Conservation (phyloP, 2,113 vertebrate species). For the Marmota flaviventris region DNA sequence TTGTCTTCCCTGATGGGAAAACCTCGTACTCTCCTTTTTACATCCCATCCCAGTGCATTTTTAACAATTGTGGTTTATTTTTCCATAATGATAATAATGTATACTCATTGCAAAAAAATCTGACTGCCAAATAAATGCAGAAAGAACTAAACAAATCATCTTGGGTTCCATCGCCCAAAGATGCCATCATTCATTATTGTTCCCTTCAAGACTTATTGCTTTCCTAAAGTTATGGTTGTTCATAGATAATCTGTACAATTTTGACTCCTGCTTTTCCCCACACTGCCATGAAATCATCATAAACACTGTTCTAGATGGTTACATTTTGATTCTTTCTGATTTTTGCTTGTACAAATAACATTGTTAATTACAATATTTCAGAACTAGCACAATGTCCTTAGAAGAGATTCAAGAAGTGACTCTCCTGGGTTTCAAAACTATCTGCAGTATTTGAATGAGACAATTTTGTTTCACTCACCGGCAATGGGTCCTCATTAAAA, state of each 20-base stretch:
- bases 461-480: not conserved
- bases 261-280: not conserved
- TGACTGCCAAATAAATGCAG: not conserved
- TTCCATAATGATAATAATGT: not conserved
- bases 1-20: not conserved
- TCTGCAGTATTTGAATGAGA: not conserved
- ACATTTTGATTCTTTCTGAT: conserved; percentile 29
- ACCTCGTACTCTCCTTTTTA: not conserved
- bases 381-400: not conserved
- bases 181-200: not conserved
- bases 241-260: not conserved
- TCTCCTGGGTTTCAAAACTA: not conserved
- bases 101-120: not conserved
- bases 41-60: not conserved
- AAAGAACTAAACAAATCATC: not conserved
- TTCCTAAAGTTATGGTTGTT: not conserved
- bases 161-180: not conserved
- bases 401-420: not conserved
- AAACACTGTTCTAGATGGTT: not conserved
- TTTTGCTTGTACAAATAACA: conserved; percentile 23
- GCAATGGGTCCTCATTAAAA: conserved; percentile 6
- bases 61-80: not conserved
- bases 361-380: conserved; percentile 15
- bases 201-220: not conserved
- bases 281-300: not conserved